Evolutionary conservation across 2,113 vertebrate genomes (phyloP).

Genomic region (Strix aluco): DNA sequence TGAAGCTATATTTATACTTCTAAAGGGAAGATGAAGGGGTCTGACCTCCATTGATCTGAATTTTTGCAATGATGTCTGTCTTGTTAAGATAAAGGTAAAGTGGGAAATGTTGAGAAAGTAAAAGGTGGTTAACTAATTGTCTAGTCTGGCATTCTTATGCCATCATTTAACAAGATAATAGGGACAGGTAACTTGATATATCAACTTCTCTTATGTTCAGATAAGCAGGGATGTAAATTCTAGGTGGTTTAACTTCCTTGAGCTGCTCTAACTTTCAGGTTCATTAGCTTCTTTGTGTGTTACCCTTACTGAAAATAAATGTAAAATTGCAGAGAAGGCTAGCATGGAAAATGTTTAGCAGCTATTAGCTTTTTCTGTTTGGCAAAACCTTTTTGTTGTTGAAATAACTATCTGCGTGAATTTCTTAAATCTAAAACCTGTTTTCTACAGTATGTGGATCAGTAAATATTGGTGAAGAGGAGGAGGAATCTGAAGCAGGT

Average conservation of each 20-base stretch:
- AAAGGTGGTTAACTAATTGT: not conserved
- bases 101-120: not conserved
- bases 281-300: not conserved
- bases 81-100: not conserved
- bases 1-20: not conserved
- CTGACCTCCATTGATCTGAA: not conserved
- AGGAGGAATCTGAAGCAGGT: slow-evolving; percentile 91
- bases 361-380: not conserved
- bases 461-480: slow-evolving; percentile 87
- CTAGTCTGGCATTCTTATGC: not conserved
- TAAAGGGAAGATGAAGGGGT: not conserved
- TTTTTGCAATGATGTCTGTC: not conserved
- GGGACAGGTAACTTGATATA: not conserved
- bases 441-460: slow-evolving; percentile 87
- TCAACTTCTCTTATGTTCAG: not conserved
- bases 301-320: not conserved
- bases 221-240: not conserved
- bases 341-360: not conserved
- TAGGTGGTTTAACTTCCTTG: not conserved
- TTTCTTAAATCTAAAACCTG: slow-evolving; percentile 28
- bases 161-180: not conserved
- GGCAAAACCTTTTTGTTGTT: not conserved
- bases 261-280: not conserved
- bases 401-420: not conserved
- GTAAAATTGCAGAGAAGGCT: not conserved